Evolutionary conservation across 2,888 invertebrate species (phyloP).

Genomic region (Globia sparganii): DNA sequence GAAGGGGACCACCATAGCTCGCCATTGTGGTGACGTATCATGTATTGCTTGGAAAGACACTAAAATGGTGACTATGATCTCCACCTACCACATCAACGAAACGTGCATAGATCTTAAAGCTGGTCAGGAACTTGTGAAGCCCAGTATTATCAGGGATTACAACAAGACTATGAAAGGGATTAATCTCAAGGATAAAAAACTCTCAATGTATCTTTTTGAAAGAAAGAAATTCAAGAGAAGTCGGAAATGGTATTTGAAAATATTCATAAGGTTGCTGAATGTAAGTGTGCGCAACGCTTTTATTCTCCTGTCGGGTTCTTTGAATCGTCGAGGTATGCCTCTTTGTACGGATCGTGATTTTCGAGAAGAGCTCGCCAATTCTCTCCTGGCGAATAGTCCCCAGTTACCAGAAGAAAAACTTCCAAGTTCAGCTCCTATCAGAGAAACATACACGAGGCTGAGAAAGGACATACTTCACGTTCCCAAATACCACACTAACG

Average conservation of each 20-base stretch:
- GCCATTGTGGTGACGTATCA: constrained; percentile 5
- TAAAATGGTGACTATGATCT: constrained; percentile 3
- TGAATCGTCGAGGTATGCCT: background rate
- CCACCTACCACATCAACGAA: background rate
- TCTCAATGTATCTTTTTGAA: background rate
- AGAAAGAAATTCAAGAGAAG: background rate
- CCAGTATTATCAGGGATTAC: constrained; percentile 2
- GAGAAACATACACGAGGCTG: background rate
- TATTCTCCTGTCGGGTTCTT: background rate
- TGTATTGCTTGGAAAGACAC: constrained; percentile 9
- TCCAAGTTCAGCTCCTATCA: background rate
- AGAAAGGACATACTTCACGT: background rate
- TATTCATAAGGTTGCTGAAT: constrained; percentile 1
- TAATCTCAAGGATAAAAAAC: background rate
- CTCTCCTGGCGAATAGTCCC: background rate
- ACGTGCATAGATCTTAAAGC: background rate
- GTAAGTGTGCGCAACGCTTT: constrained; percentile 6
- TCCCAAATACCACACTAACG: background rate
- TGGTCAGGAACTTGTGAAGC: background rate
- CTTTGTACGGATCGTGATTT: background rate
- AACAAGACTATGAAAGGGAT: background rate
- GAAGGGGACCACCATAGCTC: background rate
- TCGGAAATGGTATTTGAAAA: background rate
- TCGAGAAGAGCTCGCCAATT: constrained; percentile 1
- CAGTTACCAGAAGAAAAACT: background rate